Base-by-base conservation (phyloP, 2,888 invertebrate genomes). In the Maniola hyperantus region DNA sequence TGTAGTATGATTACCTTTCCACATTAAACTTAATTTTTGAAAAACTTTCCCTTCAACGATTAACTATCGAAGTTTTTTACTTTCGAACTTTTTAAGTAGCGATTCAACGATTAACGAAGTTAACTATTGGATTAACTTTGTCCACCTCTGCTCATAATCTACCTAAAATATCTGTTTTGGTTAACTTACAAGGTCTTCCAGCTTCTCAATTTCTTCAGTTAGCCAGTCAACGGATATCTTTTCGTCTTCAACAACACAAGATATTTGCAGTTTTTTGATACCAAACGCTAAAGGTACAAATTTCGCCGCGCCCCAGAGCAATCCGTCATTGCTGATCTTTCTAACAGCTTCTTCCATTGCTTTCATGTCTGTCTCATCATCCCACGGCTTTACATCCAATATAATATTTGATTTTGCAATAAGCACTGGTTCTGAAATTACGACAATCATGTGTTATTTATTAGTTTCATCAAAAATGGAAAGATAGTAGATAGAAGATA, bases 361-460 rank as follows among this genome's bases (percentile, higher is more conserved):
- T 74, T 93, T 94, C 96, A 99, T 97, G 79, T 99, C 97, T 46
- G 99, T 99, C 86, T 98, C 98, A 90, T 98, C 98, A 84, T 97
- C 97, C 95, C 95, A 95, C 18, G 98, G 98, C 84, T 99, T 99
- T 0, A 99, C 96, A 89, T 99, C 99, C 73, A 99, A 93, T 74
- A 99, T 96, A 60, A 99, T 96, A 82, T 96, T 98, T 5, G 98
- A 99, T 89, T 99, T 99, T 66, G 99, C 99, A 84, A 99, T 97
- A 50, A 98, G 88, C 6, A 89, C 95, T 34, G 97, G 97, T 89
- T 99, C 96, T 96, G 82, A 68, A 82, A 59, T 71, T 51, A 54
- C 34, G 44, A 53, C 20, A 7, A 11, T 10, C 15, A 54, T 11
- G 10, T 13, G 13, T 5, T 39, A 39, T 8, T 11, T n/a, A n/a